Conservation (phyloP, 1,140 invertebrate species). For the Pogonus chalceus region DNA sequence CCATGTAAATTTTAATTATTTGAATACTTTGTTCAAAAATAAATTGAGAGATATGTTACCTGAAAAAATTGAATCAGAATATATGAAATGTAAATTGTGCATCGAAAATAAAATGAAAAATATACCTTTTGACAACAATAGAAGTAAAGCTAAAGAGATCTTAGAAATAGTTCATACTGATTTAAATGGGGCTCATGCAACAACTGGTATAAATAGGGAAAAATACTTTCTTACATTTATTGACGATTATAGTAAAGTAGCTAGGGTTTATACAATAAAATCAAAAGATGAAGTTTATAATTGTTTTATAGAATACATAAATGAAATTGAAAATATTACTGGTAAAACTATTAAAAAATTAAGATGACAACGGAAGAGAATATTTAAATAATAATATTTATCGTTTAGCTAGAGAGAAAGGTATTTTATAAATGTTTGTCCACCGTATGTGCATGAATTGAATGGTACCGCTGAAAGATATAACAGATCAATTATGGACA, state of each 20-base stretch:
- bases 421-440: no score
- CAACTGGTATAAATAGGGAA: conserved; percentile 25
- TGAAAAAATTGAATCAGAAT: conserved; percentile 17
- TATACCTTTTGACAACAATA: conserved; percentile 35
- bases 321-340: conserved; percentile 23
- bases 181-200: conserved; percentile 30
- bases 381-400: conserved; percentile 26
- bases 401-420: conserved; percentile 18
- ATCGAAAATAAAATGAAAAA: conserved; percentile 30
- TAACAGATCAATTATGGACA: conserved; percentile 26
- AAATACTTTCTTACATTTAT: conserved; percentile 22
- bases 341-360: conserved; percentile 28
- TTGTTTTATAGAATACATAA: conserved; percentile 21
- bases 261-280: no score
- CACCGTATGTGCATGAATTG: no score
- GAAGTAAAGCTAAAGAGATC: no score
- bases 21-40: conserved; percentile 24
- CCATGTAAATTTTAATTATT: no score
- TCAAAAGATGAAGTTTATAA: no score
- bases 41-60: conserved; percentile 19
- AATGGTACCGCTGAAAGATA: no score
- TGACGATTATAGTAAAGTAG: conserved; percentile 33
- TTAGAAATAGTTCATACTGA: conserved; percentile 32
- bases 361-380: conserved; percentile 34
- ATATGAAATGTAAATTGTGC: conserved; percentile 24